These are phyloP conservation scores for Drosophila robusta DNA, from an alignment of 2,888 invertebrate genomes.

Conservation along the genomic window DNA sequence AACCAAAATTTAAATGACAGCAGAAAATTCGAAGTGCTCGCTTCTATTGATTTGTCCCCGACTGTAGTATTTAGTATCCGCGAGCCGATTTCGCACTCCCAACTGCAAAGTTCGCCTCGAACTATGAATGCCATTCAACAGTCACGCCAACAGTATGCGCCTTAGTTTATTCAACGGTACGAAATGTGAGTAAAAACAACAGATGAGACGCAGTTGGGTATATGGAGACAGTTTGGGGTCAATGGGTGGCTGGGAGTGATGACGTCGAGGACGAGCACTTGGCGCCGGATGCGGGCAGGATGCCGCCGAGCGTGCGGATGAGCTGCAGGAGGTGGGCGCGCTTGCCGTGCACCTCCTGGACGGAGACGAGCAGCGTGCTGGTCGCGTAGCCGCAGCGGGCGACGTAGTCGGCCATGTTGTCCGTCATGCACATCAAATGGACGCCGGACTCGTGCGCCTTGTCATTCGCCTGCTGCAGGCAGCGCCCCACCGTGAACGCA, in stretches of 20 bases:
- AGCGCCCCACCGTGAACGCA: constrained; percentile 36
- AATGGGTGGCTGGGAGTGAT: not conserved
- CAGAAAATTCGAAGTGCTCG: too few species aligned
- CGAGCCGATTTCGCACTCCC: too few species aligned
- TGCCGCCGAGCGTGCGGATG: constrained; percentile 54
- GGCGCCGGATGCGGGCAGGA: not conserved
- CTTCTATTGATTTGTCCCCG: too few species aligned
- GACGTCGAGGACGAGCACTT: not conserved
- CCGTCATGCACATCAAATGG: constrained; percentile 59
- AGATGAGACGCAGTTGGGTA: too few species aligned
- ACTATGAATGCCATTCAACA: too few species aligned
- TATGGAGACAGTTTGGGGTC: too few species aligned
- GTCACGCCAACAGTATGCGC: too few species aligned
- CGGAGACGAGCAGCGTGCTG: constrained; percentile 52
- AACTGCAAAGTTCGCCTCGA: too few species aligned
- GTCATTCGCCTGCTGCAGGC: constrained; percentile 37
- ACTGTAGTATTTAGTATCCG: too few species aligned
- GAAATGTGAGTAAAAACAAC: too few species aligned
- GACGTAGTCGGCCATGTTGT: constrained; percentile 54
- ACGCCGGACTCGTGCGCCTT: constrained; percentile 43
- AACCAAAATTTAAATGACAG: too few species aligned
- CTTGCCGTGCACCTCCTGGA: constrained; percentile 40
- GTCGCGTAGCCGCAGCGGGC: constrained; percentile 57
- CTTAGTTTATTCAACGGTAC: too few species aligned
- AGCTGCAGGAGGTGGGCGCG: constrained; percentile 41